Percentiles rank a stretch among this genome's conserved stretches.
These are phyloP conservation scores for Aphis craccivora DNA, from an alignment of 1,140 invertebrate genomes.

Conservation along the genomic window DNA sequence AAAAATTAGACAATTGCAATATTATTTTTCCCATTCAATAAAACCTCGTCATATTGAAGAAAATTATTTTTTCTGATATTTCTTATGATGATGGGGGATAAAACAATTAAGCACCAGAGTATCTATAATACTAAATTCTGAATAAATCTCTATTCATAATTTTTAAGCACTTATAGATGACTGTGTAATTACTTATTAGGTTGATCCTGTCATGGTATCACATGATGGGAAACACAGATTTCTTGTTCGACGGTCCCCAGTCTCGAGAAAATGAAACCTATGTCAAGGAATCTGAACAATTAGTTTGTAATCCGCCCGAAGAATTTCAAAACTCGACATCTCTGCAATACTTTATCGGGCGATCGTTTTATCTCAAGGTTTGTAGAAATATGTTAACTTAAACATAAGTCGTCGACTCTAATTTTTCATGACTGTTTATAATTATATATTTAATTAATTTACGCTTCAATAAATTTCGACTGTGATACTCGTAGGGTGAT, in stretches of 20 bases:
- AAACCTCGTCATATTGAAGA: no score
- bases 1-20: no score
- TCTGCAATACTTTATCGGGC: slow-evolving; percentile 24
- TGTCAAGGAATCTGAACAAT: not conserved
- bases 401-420: not conserved
- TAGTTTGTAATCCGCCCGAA: not conserved
- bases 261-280: not conserved
- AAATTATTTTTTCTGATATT: no score
- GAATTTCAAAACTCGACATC: not conserved
- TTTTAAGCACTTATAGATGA: not conserved
- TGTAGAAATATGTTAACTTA: not conserved
- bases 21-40: no score
- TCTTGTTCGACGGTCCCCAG: slow-evolving; percentile 29
- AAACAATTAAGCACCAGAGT: no score
- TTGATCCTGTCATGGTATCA: slow-evolving; percentile 33
- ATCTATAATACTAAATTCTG: no score
- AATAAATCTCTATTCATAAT: not conserved
- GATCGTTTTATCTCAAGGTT: slow-evolving; percentile 43
- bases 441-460: not conserved
- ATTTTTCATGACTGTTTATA: not conserved
- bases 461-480: not conserved
- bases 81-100: no score
- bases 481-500: slow-evolving; percentile 13
- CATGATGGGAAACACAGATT: slow-evolving; percentile 33
- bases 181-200: slow-evolving; percentile 3